Conservation (phyloP, 2,113 vertebrate genomes). For the Sphaerodactylus townsendi region DNA sequence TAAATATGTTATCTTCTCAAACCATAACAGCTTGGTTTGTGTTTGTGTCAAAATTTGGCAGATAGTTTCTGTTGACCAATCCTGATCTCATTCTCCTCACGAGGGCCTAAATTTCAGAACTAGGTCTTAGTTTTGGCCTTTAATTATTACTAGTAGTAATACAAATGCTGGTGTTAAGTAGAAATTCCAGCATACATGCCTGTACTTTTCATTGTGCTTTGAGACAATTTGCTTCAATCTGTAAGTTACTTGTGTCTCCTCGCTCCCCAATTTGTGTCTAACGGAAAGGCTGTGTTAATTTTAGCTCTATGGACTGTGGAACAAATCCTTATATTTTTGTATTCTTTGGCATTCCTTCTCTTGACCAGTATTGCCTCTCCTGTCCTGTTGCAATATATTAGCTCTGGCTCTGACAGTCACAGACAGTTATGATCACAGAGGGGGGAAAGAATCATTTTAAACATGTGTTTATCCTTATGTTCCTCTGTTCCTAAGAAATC, state of each 20-base stretch:
- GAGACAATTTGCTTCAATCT: not conserved
- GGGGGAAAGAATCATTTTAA: too few relatives aligned
- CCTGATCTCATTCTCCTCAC: too few relatives aligned
- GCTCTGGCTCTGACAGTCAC: too few relatives aligned
- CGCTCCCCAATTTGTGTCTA: not conserved
- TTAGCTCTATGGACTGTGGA: not conserved
- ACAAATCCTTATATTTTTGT: not conserved
- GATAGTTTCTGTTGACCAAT: too few relatives aligned
- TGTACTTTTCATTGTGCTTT: not conserved
- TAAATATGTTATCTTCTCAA: not conserved
- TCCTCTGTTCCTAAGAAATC: not conserved
- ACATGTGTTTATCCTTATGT: not conserved
- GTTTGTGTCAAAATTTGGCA: not conserved
- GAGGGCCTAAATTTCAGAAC: not conserved
- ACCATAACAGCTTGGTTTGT: not conserved
- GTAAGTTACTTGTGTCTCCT: not conserved
- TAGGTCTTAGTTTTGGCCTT: not conserved
- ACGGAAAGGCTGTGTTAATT: not conserved
- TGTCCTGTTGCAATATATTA: too few relatives aligned
- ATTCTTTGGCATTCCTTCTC: not conserved
- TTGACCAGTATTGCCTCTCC: too few relatives aligned
- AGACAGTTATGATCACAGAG: too few relatives aligned
- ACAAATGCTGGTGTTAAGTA: not conserved
- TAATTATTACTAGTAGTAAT: not conserved
- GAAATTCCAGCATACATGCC: not conserved